Percentiles rank a stretch among this genome's conserved stretches.
These are phyloP conservation scores for Mesaphorura yosii DNA, from an alignment of 1,140 invertebrate genomes.

Conservation along the genomic window DNA sequence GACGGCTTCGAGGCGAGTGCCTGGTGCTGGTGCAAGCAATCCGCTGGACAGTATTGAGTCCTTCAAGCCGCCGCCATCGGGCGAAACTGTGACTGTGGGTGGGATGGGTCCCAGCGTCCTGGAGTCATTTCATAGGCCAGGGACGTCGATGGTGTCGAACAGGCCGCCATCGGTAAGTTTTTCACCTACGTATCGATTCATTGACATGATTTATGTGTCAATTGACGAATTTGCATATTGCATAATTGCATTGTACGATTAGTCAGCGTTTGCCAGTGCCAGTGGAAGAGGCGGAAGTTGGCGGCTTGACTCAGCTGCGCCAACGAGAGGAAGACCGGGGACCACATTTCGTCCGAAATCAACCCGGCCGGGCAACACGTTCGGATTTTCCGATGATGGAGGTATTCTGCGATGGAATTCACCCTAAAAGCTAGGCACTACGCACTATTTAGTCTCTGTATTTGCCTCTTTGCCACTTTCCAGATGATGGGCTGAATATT, in stretches of 20 bases:
- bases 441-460: neutral
- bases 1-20: neutral
- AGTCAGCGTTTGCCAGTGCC: too few relatives aligned
- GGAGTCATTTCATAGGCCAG: neutral
- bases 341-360: neutral
- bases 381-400: neutral
- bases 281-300: too few relatives aligned
- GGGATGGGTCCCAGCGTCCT: neutral
- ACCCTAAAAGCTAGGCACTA: neutral
- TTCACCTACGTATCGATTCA: too few relatives aligned
- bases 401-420: neutral
- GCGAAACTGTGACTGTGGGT: neutral
- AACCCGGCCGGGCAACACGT: neutral
- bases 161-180: too few relatives aligned
- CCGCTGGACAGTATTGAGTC: too few relatives aligned
- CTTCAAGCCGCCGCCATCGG: neutral
- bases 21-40: too few relatives aligned
- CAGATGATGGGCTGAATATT: conserved; percentile 11
- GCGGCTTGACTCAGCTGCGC: neutral
- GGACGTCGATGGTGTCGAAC: neutral
- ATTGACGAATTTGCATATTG: too few relatives aligned
- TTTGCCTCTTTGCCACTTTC: neutral
- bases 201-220: too few relatives aligned
- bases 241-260: too few relatives aligned
- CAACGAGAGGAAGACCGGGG: neutral